Conservation (phyloP, 2,113 vertebrate species). For the Lonchura striata region DNA sequence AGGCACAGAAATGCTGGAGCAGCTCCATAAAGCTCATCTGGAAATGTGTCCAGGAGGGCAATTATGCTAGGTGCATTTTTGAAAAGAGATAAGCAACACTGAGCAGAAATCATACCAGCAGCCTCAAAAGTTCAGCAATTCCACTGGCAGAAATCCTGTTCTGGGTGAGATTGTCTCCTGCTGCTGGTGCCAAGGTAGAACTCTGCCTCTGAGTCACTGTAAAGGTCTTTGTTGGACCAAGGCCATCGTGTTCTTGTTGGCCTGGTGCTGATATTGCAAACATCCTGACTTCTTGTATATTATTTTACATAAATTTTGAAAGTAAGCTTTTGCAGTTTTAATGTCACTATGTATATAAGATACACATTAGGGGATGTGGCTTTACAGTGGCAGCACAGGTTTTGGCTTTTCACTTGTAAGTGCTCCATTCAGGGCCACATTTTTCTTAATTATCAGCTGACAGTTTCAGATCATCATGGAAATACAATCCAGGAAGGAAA, state of each 20-base stretch:
- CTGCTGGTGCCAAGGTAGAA: background rate
- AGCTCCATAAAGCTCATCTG: background rate
- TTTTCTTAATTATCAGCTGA: background rate
- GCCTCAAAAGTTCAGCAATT: background rate
- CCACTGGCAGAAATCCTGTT: background rate
- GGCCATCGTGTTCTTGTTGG: background rate
- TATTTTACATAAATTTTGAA: background rate
- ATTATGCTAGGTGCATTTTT: background rate
- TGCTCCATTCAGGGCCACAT: constrained; percentile 29
- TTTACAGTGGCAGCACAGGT: constrained; percentile 14
- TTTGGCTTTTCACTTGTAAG: constrained; percentile 35
- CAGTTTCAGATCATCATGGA: background rate
- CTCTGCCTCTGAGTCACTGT: background rate
- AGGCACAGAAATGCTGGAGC: background rate
- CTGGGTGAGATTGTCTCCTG: background rate
- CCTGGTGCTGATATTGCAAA: background rate
- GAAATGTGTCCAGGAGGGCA: background rate
- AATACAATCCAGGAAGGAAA: background rate
- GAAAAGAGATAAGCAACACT: background rate
- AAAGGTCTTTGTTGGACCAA: background rate
- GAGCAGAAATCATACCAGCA: background rate
- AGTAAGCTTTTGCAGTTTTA: background rate
- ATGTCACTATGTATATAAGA: background rate
- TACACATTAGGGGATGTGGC: constrained; percentile 32
- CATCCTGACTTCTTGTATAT: background rate